A percentile compares a stretch with the other conserved stretches of the same genome.
phyloP scores from a whole-genome alignment of 1,140 invertebrate genomes.

The Ostrea edulis region DNA sequence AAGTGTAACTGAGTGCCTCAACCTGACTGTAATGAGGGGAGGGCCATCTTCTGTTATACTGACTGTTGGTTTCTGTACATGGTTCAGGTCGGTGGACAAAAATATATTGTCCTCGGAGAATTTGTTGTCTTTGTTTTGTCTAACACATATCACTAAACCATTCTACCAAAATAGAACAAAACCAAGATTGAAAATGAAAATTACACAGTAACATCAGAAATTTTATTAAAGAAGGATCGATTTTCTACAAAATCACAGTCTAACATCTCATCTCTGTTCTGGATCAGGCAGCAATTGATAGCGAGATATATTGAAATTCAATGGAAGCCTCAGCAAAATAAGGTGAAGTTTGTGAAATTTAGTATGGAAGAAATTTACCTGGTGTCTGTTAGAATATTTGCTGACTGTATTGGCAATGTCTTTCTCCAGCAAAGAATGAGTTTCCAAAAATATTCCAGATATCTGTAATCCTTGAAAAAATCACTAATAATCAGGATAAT shows the following conservation, averaged over 20 bases:
- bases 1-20: neutral
- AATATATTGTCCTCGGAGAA: neutral
- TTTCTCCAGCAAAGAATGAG: neutral
- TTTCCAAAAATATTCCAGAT: conserved; percentile 23
- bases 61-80: neutral
- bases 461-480: neutral
- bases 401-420: neutral
- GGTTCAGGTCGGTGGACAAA: neutral
- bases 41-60: neutral
- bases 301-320: too few species aligned
- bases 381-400: neutral
- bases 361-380: neutral
- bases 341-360: neutral
- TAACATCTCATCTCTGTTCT: too few species aligned
- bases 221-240: neutral
- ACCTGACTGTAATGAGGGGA: neutral
- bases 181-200: neutral
- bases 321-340: too few species aligned
- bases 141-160: conserved; percentile 1
- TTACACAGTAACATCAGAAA: neutral
- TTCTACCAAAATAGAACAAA: neutral
- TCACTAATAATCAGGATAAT: neutral
- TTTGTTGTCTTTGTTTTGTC: neutral
- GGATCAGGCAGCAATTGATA: too few species aligned
- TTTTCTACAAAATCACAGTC: too few species aligned